Base-by-base conservation (phyloP, 1,140 invertebrate genomes). In the Elymnias hypermnestra region DNA sequence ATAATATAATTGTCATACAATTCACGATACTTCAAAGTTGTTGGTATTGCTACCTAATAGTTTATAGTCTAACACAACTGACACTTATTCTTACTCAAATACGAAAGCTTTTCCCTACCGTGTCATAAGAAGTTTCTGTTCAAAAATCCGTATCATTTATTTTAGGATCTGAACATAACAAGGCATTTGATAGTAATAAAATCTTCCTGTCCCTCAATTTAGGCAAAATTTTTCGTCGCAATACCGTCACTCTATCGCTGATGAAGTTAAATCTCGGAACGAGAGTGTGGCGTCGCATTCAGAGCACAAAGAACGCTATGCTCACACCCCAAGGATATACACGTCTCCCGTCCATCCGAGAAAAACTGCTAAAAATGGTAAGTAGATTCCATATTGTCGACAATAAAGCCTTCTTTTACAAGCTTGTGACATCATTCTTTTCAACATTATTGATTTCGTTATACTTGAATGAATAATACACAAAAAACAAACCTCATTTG, bases 281-380 rank as follows among this genome's bases (percentile, higher is more conserved):
- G 72, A 79, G 17, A 73, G 73, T 15, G 65, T 78, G 1, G 65
- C 78, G 0, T 75, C 78, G 0, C 68, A 85, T 29, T 65, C 72
- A 0, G 71, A 78, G 37, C 68, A 82, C n/a, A 85, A 85, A 29
- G 86, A 87, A 9, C 57, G 77, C 33, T 86, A 86, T 19, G 81
- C 77, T 3, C 77, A 84, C 15, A 72, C 82, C 0, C 83, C 77
- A 0, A 50, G 86, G 5, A 83, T 87, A 19, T 87, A 87, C 33
- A 87, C 83, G 0, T 87, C 86, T 2, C 86, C 86, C 2, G 71
- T 86, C 6, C 78, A 84, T 19, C 68, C 69, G 0, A 71, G 83
- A 44, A 87, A 87, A 51, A 53, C 61, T 9, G 79, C 69, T 47
- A 86, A 87, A 47, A 83, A 83, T 52, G 83, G 83, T 76, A 57